Conservation (phyloP, 2,797 vertebrate genomes). For the Oophaga sylvatica region DNA sequence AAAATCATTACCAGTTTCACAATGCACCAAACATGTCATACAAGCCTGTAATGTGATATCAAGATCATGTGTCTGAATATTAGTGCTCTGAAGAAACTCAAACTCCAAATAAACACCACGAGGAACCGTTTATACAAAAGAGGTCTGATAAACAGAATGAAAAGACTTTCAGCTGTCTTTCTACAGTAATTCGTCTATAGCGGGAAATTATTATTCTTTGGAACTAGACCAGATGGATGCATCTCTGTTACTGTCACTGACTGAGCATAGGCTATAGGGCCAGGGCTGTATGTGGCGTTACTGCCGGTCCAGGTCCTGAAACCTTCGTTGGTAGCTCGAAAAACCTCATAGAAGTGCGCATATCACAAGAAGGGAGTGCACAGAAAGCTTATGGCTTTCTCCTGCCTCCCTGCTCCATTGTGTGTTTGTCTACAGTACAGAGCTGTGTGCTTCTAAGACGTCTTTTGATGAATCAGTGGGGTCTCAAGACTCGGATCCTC, state of each 20-base stretch:
- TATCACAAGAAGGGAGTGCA: too few species aligned
- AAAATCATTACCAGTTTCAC: not conserved
- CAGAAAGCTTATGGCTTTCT: too few species aligned
- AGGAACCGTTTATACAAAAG: constrained; percentile 44
- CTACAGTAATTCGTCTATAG: too few species aligned
- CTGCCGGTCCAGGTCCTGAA: too few species aligned
- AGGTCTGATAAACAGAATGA: constrained; percentile 46
- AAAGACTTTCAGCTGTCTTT: constrained; percentile 33
- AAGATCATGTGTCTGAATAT: constrained; percentile 14
- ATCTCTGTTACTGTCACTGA: not conserved
- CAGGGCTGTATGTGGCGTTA: too few species aligned
- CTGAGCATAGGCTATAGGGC: not conserved
- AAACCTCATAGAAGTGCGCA: too few species aligned
- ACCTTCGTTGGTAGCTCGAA: too few species aligned
- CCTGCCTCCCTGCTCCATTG: too few species aligned
- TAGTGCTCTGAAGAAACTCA: constrained; percentile 34
- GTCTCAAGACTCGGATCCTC: too few species aligned
- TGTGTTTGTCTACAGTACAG: too few species aligned
- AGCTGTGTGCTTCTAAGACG: too few species aligned
- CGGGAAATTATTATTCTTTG: not conserved
- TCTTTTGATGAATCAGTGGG: too few species aligned
- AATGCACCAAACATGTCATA: not conserved
- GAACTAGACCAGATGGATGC: not conserved
- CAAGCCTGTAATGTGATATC: not conserved
- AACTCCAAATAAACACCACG: constrained; percentile 40